Evolutionary conservation across 2,888 invertebrate genomes (phyloP).

Genomic region (Notodonta ziczac): DNA sequence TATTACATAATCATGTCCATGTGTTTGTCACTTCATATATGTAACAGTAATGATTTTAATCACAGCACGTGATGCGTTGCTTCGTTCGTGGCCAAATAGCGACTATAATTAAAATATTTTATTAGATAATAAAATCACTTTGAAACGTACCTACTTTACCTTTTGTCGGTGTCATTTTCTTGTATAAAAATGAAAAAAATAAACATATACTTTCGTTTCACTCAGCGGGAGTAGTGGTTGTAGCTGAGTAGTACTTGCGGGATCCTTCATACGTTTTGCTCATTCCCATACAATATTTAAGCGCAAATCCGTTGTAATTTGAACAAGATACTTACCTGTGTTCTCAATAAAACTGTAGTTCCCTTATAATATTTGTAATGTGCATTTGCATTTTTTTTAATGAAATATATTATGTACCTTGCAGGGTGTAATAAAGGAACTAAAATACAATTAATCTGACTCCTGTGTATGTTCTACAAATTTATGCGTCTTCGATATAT

Average conservation of each 20-base stretch:
- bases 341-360: constrained; percentile 14
- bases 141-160: not conserved
- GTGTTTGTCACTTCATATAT: not conserved
- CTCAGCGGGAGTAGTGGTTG: not conserved
- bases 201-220: not conserved
- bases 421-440: no score
- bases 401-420: constrained; percentile 31
- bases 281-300: constrained; percentile 28
- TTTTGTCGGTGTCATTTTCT: not conserved
- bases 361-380: constrained; percentile 17
- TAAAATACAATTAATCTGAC: no score
- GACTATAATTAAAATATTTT: not conserved
- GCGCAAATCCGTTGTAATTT: constrained; percentile 15
- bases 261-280: constrained; percentile 35
- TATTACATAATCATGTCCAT: not conserved
- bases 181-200: not conserved
- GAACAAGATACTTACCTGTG: constrained; percentile 13
- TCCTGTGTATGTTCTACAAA: no score
- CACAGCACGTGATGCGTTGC: not conserved
- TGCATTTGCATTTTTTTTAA: constrained; percentile 16
- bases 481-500: no score
- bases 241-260: constrained; percentile 19
- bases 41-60: not conserved
- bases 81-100: constrained; percentile 3
- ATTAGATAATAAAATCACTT: not conserved